Base-by-base conservation (phyloP, 2,888 invertebrate genomes). In the Miltochrista miniata region DNA sequence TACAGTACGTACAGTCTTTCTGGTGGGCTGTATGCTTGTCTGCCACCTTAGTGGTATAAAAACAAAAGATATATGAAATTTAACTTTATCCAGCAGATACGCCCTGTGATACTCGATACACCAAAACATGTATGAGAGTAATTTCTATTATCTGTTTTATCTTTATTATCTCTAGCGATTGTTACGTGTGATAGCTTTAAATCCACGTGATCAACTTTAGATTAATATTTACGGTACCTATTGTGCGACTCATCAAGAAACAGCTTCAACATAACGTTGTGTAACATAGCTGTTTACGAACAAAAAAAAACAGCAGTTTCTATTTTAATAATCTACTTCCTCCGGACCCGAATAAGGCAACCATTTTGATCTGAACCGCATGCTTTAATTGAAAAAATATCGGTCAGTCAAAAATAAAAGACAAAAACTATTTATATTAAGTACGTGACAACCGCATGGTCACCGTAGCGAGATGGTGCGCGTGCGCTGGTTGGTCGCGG, bases 401-500 rank as follows among this genome's bases (percentile, higher is more conserved):
- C 65, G 72, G 64, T 62, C 59, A 61, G 57, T 40, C 24, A 60
- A 56, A 61, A 72, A 68, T 45, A 68, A 68, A 66, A 51, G 12
- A 45, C 57, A 69, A 64, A 70, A 72, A 69, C 65, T 68, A 70
- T 68, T 72, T 73, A 70, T 78, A 79, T 77, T 73, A 72, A 55
- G 64, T 76, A 80, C 80, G 80, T 78, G 80, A 78, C 74, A 64
- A 70, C 64, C 63, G 72, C 72, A 62, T 81, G 82, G 85, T 74
- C 79, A 81, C 81, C 75, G 67, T 69, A 70, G 65, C 63, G 62
- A n/a, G n/a, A 45, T 31, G 60, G 18, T 74, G 82, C 83, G 84
- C 86, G 82, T 81, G 87, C 86, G 87, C 77, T 69, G 77, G 78
- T 77, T 74, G 66, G 72, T 65, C 72, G 75, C 76, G 68, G 74